A percentile compares a stretch with the other conserved stretches of the same genome.
phyloP scores from a whole-genome alignment of 2,113 vertebrate species.

The Paralichthys olivaceus region DNA sequence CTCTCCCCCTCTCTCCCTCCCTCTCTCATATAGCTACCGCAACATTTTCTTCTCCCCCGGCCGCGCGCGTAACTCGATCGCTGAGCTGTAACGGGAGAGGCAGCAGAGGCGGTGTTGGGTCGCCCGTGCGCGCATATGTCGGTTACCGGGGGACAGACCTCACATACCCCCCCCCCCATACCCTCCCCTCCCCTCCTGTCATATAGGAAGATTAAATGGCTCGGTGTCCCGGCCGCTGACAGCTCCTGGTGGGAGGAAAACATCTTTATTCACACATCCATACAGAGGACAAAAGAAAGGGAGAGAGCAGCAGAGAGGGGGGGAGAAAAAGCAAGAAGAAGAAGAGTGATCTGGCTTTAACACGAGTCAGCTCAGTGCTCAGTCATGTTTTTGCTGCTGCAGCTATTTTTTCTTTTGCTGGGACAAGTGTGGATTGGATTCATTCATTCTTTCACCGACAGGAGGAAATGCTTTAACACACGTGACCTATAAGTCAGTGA shows the following conservation, averaged over 20 bases:
- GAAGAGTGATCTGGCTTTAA: constrained; percentile 60
- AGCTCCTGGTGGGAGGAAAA: constrained; percentile 66
- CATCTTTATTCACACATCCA: constrained; percentile 78
- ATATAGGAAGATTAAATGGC: constrained; percentile 77
- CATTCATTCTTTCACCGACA: constrained; percentile 56
- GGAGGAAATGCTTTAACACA: constrained; percentile 20
- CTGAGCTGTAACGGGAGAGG: constrained; percentile 88
- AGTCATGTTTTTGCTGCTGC: constrained; percentile 71
- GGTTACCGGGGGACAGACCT: constrained; percentile 65
- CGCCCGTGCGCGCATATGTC: constrained; percentile 50
- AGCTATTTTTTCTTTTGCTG: constrained; percentile 56
- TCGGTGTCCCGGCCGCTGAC: constrained; percentile 71
- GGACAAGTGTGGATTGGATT: constrained; percentile 51
- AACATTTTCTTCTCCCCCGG: constrained; percentile 72
- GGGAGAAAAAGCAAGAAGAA: not conserved
- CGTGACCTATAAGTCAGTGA: not conserved
- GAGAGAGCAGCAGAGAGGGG: not conserved
- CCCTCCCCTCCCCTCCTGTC: constrained; percentile 44
- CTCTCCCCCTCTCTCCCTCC: constrained; percentile 9
- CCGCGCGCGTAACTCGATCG: constrained; percentile 85
- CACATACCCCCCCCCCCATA: constrained; percentile 24
- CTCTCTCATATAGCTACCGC: constrained; percentile 76
- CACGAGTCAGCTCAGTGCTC: constrained; percentile 53
- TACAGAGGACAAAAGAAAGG: constrained; percentile 60
- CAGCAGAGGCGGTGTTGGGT: constrained; percentile 73